Evolutionary conservation across 2,888 invertebrate species (phyloP).

Genomic region (Chelonus formosanus): DNA sequence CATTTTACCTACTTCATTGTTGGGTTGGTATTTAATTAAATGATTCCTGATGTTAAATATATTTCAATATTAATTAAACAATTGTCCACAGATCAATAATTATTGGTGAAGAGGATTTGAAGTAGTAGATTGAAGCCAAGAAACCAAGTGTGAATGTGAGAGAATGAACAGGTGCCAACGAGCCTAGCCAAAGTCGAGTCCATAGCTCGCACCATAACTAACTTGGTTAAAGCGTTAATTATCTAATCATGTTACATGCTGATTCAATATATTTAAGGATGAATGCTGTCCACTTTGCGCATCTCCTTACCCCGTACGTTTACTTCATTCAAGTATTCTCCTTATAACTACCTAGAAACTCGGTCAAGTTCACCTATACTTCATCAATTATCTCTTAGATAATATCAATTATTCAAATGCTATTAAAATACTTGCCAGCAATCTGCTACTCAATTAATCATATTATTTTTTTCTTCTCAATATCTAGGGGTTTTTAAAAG

Average conservation of each 20-base stretch:
- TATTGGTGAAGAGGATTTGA: too few species aligned
- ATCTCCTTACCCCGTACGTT: constrained; percentile 54
- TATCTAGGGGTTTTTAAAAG: too few species aligned
- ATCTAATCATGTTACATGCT: constrained; percentile 65
- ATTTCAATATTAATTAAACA: too few species aligned
- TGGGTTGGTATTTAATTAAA: too few species aligned
- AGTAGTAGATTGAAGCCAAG: background rate
- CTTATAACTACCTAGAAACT: constrained; percentile 47
- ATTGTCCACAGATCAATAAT: too few species aligned
- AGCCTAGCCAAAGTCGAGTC: constrained; percentile 55
- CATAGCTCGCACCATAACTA: constrained; percentile 61
- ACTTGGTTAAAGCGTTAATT: constrained; percentile 64
- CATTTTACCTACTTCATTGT: too few species aligned
- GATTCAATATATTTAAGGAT: constrained; percentile 64
- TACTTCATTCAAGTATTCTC: constrained; percentile 52
- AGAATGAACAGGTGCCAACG: constrained; percentile 11
- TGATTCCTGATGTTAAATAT: too few species aligned
- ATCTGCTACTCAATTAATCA: background rate
- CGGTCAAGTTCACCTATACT: constrained; percentile 59
- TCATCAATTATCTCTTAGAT: background rate
- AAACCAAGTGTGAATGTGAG: constrained; percentile 30
- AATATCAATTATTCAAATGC: too few species aligned
- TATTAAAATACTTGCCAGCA: background rate
- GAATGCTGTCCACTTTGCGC: constrained; percentile 65
- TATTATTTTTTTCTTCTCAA: too few species aligned